Conservation (phyloP, 2,113 vertebrate species). For the Montifringilla adamsi region DNA sequence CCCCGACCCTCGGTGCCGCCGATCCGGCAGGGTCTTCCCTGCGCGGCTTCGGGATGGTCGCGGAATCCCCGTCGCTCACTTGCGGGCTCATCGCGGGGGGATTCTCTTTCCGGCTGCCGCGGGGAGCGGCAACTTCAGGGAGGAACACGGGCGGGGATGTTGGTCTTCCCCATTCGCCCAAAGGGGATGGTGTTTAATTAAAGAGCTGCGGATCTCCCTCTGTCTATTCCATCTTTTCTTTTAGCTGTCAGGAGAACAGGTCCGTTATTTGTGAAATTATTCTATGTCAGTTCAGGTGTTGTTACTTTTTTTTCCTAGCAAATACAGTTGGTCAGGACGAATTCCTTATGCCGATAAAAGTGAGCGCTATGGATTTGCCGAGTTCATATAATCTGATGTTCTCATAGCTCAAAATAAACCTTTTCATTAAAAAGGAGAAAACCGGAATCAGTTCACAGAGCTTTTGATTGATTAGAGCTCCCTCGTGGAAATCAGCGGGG, state of each 20-base stretch:
- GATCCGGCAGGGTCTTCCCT: not conserved
- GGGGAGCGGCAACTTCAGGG: not conserved
- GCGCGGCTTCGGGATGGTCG: not conserved
- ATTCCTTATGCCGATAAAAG: not conserved
- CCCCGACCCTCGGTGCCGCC: not conserved
- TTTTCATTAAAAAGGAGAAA: not conserved
- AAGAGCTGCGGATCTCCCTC: not conserved
- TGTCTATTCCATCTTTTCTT: not conserved
- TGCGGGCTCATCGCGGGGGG: too few species aligned
- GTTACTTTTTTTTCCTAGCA: not conserved
- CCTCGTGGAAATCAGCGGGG: not conserved
- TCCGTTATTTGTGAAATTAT: not conserved
- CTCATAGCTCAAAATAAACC: not conserved
- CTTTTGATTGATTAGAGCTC: not conserved
- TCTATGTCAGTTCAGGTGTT: not conserved
- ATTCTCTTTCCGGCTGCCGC: not conserved
- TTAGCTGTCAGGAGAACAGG: not conserved
- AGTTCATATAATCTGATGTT: not conserved
- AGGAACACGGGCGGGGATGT: not conserved
- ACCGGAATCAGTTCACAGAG: not conserved
- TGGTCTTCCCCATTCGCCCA: not conserved
- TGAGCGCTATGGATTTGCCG: not conserved
- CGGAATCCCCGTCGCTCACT: not conserved
- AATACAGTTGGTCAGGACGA: not conserved
- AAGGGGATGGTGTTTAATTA: not conserved